phyloP scores from a whole-genome alignment of 2,888 invertebrate species.

The Hirtodrosophila confusa region DNA sequence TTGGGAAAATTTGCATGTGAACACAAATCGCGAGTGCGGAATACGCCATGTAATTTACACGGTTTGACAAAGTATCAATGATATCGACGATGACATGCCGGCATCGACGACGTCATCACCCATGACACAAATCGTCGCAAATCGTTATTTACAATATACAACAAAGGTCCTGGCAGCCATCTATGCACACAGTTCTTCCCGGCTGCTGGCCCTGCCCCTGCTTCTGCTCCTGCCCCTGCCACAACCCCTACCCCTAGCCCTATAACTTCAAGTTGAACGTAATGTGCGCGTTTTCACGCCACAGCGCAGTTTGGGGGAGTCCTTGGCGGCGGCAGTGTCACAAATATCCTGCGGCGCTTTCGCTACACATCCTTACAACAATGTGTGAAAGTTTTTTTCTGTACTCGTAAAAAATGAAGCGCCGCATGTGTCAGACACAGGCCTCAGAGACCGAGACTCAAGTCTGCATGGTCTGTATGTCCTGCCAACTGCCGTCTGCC shows the following conservation, averaged over 20 bases:
- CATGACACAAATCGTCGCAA: constrained; percentile 80
- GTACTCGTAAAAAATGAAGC: constrained; percentile 58
- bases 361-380: constrained; percentile 72
- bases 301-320: constrained; percentile 17
- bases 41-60: constrained; percentile 81
- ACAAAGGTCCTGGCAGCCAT: constrained; percentile 26
- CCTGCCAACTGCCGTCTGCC: background rate
- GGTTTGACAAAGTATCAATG: constrained; percentile 80
- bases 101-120: constrained; percentile 53
- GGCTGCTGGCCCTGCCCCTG: constrained; percentile 9
- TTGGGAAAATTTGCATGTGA: constrained; percentile 72
- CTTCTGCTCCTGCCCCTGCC: too few species aligned
- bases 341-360: constrained; percentile 77
- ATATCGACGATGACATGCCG: constrained; percentile 63
- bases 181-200: constrained; percentile 1
- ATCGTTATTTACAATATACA: constrained; percentile 76
- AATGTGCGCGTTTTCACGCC: constrained; percentile 74
- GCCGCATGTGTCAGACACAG: constrained; percentile 81
- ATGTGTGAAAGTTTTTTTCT: constrained; percentile 81
- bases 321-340: constrained; percentile 39
- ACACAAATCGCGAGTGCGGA: constrained; percentile 61
- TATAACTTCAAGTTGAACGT: constrained; percentile 26
- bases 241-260: too few species aligned
- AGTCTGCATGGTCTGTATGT: background rate
- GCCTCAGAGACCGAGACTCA: constrained; percentile 35